phyloP scores from a whole-genome alignment of 2,888 invertebrate species.

The Sesamia inferens region DNA sequence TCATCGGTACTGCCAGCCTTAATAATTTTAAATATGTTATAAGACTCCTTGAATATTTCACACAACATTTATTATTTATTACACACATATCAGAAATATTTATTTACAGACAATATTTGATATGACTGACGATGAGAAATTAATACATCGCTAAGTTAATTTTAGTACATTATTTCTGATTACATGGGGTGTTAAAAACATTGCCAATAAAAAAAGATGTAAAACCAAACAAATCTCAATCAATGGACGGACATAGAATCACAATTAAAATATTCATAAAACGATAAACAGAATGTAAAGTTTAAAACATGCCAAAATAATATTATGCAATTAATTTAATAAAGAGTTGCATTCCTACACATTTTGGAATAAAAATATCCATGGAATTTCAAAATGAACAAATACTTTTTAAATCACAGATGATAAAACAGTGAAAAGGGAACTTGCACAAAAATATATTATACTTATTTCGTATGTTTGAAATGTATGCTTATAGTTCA shows the following conservation, averaged over 20 bases:
- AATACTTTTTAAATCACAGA: neutral
- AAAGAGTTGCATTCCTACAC: neutral
- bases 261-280: constrained; percentile 59
- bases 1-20: constrained; percentile 50
- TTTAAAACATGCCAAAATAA: constrained; percentile 8
- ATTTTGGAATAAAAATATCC: constrained; percentile 6
- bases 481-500: constrained; percentile 33
- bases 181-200: constrained; percentile 21
- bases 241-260: constrained; percentile 68
- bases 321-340: constrained; percentile 28
- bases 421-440: neutral
- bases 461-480: constrained; percentile 4
- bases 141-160: constrained; percentile 14
- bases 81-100: constrained; percentile 47
- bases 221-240: constrained; percentile 54
- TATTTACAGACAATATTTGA: constrained; percentile 62
- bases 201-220: constrained; percentile 39
- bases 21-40: constrained; percentile 45
- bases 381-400: constrained; percentile 1
- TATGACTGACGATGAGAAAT: constrained; percentile 57
- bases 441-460: constrained; percentile 18
- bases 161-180: constrained; percentile 9
- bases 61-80: constrained; percentile 53
- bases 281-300: constrained; percentile 26
- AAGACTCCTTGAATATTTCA: constrained; percentile 51